Percentiles rank a stretch among this genome's conserved stretches.
phyloP scores from a whole-genome alignment of 2,797 vertebrate genomes.

The Morelia viridis region DNA sequence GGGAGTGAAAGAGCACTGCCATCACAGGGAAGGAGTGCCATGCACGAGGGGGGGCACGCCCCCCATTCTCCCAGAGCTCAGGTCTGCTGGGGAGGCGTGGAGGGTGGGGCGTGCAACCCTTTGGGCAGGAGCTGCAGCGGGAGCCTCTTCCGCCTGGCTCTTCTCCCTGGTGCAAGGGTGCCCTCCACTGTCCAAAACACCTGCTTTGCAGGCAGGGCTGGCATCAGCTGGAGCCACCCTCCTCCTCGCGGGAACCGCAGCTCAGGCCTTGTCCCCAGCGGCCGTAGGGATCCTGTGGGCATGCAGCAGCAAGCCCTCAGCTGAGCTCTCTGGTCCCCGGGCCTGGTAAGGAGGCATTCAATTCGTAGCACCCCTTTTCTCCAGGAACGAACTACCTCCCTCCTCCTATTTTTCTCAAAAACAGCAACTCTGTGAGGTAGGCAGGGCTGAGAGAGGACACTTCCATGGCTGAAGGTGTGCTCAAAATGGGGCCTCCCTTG shows the following conservation, averaged over 20 bases:
- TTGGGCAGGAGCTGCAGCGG: background rate
- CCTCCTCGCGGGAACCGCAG: background rate
- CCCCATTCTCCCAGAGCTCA: accelerated
- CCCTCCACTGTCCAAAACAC: background rate
- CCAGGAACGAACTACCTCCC: background rate
- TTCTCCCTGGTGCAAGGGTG: background rate
- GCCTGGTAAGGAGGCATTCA: background rate
- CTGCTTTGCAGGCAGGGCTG: background rate
- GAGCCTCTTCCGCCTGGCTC: background rate
- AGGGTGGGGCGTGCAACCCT: background rate
- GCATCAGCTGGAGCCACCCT: background rate
- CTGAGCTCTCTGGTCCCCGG: too few relatives aligned
- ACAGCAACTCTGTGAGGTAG: background rate
- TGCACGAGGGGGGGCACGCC: too few relatives aligned
- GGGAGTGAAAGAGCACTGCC: background rate
- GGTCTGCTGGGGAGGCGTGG: background rate
- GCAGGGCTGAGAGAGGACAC: background rate
- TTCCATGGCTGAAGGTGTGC: background rate
- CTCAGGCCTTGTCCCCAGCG: too few relatives aligned
- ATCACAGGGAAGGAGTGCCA: too few relatives aligned
- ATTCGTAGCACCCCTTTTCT: too few relatives aligned
- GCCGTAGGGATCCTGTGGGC: background rate
- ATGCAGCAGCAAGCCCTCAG: background rate
- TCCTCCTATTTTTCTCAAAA: background rate
- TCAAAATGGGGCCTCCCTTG: too few relatives aligned